These are phyloP conservation scores for Marmota monax DNA, from an alignment of 2,113 vertebrate genomes.

Conservation along the genomic window DNA sequence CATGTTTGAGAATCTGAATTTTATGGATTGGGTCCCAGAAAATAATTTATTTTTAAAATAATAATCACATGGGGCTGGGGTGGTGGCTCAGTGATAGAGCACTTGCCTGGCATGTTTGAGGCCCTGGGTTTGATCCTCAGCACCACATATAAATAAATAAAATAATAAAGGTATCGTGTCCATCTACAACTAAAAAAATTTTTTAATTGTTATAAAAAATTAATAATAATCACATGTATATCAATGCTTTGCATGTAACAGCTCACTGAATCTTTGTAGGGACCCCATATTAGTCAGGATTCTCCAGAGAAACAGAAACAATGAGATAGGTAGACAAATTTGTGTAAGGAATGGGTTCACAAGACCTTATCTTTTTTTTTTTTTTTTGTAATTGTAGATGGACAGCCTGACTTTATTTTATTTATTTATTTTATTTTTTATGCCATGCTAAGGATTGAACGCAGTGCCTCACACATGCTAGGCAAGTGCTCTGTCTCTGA, in stretches of 20 bases:
- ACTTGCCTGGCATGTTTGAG: too few species aligned
- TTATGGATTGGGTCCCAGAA: not conserved
- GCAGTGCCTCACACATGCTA: too few species aligned
- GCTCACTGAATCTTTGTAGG: not conserved
- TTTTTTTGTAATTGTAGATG: not conserved
- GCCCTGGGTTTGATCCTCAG: too few species aligned
- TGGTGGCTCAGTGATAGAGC: too few species aligned
- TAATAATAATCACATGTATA: not conserved
- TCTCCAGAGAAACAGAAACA: not conserved
- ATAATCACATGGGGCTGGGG: too few species aligned
- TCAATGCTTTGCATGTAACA: not conserved
- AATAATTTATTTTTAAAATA: not conserved
- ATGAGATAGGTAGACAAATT: not conserved
- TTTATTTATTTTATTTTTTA: too few species aligned
- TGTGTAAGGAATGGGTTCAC: not conserved
- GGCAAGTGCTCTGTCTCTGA: not conserved
- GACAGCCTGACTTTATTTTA: too few species aligned
- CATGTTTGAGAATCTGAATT: slow-evolving; percentile 9
- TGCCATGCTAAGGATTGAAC: not conserved
- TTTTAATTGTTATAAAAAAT: too few species aligned
- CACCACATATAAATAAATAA: too few species aligned
- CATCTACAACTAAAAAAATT: too few species aligned
- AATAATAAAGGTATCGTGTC: too few species aligned
- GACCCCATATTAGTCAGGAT: not conserved
- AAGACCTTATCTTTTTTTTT: not conserved